A percentile compares a stretch with the other conserved stretches of the same genome.
phyloP scores from a whole-genome alignment of 23 tunicate genomes.

The Clavelina lepadiformis region DNA sequence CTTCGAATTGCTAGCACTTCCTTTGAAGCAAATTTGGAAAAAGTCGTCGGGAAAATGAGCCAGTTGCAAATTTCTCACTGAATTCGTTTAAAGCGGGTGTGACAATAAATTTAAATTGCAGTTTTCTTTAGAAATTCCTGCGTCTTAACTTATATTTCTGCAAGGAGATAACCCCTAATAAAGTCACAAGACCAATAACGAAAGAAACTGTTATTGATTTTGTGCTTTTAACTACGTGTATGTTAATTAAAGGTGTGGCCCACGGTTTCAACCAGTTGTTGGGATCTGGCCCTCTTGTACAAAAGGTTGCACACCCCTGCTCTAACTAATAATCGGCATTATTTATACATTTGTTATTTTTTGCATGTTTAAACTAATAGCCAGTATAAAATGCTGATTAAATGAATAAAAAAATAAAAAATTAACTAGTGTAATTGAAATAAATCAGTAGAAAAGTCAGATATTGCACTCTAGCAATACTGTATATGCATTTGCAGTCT shows the following conservation, averaged over 20 bases:
- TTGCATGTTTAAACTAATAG: too few species aligned
- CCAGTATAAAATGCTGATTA: too few species aligned
- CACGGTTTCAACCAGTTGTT: constrained; percentile 3
- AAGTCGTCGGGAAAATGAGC: constrained; percentile 14
- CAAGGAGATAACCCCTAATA: too few species aligned
- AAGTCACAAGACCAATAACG: too few species aligned
- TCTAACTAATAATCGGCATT: neutral
- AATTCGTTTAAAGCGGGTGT: neutral
- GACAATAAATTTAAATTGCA: neutral
- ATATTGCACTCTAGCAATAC: too few species aligned
- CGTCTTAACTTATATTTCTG: too few species aligned
- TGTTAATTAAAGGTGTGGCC: constrained; percentile 8
- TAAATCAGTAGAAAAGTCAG: too few species aligned
- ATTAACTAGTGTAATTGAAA: too few species aligned
- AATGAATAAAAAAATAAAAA: too few species aligned
- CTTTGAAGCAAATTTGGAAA: constrained; percentile 19
- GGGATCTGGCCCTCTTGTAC: neutral
- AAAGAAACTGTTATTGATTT: constrained; percentile 14
- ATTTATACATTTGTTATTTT: neutral
- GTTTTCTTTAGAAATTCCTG: too few species aligned
- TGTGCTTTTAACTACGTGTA: constrained; percentile 1
- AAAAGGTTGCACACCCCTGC: constrained; percentile 23
- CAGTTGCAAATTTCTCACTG: constrained; percentile 24
- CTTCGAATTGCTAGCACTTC: constrained; percentile 50
- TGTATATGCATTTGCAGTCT: too few species aligned